Base-by-base conservation (phyloP, 1,140 invertebrate genomes). In the Zelostemma sp. region DNA sequence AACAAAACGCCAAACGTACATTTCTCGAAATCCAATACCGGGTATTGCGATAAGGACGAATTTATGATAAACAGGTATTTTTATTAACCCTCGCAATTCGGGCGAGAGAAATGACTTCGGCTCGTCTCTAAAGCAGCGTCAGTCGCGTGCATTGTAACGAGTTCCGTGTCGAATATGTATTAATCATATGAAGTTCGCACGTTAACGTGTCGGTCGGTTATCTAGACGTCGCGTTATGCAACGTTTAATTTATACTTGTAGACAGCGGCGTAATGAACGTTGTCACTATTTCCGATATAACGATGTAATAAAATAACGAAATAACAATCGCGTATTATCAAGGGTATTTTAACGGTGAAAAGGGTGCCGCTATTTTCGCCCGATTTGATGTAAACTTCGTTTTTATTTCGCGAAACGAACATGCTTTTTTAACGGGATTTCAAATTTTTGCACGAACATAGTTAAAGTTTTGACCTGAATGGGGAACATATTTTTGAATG, bases 211-310 rank as follows among this genome's bases (percentile, higher is more conserved):
- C 50, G 61, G 54, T 71, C 50, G 68, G 59, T 67, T 72, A 72
- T 72, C 68, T 63, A 51, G 38, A 48, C 62, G 11, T 65, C 50
- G 56, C 21, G 59, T 59, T 66, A 66, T 66, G 62, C 63, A 40
- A 57, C 63, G 55, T 72, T 72, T 72, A 67, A 72, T 72, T 72
- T 67, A 72, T 72, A 72, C 46, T 63, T 55, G 63, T 63, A 72
- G 68, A 60, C 59, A 38, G 18, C 55, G 4, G 56, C 19, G 54
- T 67, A 66, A 66, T 60, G 55, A 71, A 66, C 55, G 31, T 63
- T 71, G 55, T 66, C 63, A 67, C 54, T 49, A 55, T 59, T 41
- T 14, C 55, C 59, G 50, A 72, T 67, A 72, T 60, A 64, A 72
- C 60, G 64, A 45, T 43, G 59, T 51, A 53, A n/a, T 71, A 66